phyloP scores from a whole-genome alignment of 2,113 vertebrate species.

The Gopherus flavomarginatus region DNA sequence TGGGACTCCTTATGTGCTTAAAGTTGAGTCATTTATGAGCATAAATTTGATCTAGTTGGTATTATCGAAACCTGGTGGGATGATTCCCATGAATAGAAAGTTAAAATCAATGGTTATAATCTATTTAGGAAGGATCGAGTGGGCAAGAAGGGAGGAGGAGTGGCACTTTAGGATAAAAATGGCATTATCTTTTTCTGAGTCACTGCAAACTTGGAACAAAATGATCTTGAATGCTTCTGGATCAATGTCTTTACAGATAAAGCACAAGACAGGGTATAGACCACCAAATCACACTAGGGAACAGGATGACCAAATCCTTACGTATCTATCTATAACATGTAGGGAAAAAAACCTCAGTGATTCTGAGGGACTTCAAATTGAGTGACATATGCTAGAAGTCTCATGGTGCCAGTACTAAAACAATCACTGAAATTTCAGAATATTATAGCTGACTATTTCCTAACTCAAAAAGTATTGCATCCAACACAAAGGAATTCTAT shows the following conservation, averaged over 20 bases:
- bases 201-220: neutral
- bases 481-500: too few relatives aligned
- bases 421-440: too few relatives aligned
- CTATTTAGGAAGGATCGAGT: neutral
- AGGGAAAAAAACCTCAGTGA: too few relatives aligned
- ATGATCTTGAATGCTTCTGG: neutral
- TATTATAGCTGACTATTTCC: too few relatives aligned
- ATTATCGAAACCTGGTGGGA: neutral
- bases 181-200: neutral
- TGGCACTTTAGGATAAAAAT: neutral
- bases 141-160: neutral
- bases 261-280: neutral
- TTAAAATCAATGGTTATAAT: neutral
- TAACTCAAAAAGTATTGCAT: too few relatives aligned
- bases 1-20: fast-evolving
- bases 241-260: neutral
- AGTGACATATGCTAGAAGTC: too few relatives aligned
- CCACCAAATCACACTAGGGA: neutral
- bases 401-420: too few relatives aligned
- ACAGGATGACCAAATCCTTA: neutral
- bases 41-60: neutral
- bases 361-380: too few relatives aligned
- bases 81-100: neutral
- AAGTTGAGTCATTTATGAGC: neutral
- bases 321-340: too few relatives aligned